phyloP scores from a whole-genome alignment of 2,888 invertebrate genomes.

The Himalopsyche anomala region DNA sequence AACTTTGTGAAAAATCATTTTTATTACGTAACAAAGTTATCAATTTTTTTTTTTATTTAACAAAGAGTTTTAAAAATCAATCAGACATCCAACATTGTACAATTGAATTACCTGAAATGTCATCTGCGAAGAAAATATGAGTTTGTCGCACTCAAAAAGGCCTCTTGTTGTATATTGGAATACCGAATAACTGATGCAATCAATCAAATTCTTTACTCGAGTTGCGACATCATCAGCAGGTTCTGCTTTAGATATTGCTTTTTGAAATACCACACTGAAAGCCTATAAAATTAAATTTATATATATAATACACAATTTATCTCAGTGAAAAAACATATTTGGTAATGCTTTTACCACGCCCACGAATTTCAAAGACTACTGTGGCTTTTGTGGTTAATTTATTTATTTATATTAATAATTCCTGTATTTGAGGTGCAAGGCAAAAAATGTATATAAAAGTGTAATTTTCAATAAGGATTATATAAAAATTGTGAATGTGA shows the following conservation, averaged over 20 bases:
- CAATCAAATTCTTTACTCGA: slow-evolving; percentile 92
- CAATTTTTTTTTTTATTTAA: too few species aligned
- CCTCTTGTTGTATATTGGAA: slow-evolving; percentile 96
- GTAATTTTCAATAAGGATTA: too few species aligned
- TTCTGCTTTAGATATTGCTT: slow-evolving; percentile 93
- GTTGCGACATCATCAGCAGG: slow-evolving; percentile 86
- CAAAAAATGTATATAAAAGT: too few species aligned
- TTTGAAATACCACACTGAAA: slow-evolving; percentile 98
- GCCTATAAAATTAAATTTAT: slow-evolving; percentile 79
- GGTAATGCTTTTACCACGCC: neutral
- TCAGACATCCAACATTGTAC: neutral
- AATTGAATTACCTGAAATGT: slow-evolving; percentile 86
- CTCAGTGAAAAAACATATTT: neutral
- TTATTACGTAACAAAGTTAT: too few species aligned
- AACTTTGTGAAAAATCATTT: too few species aligned
- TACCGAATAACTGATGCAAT: slow-evolving; percentile 95
- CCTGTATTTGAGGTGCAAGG: too few species aligned
- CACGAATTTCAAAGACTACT: too few species aligned
- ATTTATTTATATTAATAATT: too few species aligned
- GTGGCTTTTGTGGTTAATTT: too few species aligned
- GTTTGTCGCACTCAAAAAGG: slow-evolving; percentile 96
- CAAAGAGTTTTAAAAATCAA: too few species aligned
- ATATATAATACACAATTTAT: neutral
- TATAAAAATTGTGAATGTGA: neutral
- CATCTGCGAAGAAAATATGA: slow-evolving; percentile 97